Evolutionary conservation across 2,888 invertebrate genomes (phyloP).

Genomic region (Salpingus planirostris): DNA sequence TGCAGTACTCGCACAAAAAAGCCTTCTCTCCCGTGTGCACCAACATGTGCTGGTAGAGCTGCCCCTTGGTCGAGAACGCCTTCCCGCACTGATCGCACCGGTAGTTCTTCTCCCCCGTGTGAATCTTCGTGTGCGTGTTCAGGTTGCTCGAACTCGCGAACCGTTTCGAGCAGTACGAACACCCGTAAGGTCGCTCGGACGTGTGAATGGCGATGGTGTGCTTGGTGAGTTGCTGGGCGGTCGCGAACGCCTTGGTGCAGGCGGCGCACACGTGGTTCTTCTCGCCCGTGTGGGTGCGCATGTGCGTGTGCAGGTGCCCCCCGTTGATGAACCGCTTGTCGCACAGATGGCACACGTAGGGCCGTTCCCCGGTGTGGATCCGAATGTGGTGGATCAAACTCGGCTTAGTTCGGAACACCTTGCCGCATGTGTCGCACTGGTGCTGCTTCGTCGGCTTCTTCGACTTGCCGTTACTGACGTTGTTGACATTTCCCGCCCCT

Average conservation of each 20-base stretch:
- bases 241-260: slow-evolving; percentile 40
- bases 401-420: slow-evolving; percentile 38
- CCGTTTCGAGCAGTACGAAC: slow-evolving; percentile 38
- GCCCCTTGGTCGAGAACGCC: slow-evolving; percentile 41
- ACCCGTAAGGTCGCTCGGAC: slow-evolving; percentile 39
- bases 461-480: slow-evolving; percentile 4
- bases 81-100: slow-evolving; percentile 41
- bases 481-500: no score
- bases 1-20: slow-evolving; percentile 39
- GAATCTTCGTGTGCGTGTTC: slow-evolving; percentile 39
- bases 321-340: slow-evolving; percentile 41
- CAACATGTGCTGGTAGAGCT: slow-evolving; percentile 39
- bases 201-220: slow-evolving; percentile 41
- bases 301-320: slow-evolving; percentile 41
- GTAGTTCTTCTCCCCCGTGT: slow-evolving; percentile 42
- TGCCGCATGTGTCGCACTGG: slow-evolving; percentile 40
- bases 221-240: slow-evolving; percentile 40
- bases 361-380: slow-evolving; percentile 41
- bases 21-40: slow-evolving; percentile 41
- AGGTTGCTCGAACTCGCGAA: slow-evolving; percentile 41
- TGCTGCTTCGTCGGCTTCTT: slow-evolving; percentile 31
- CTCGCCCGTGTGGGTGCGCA: slow-evolving; percentile 42
- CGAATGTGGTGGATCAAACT: slow-evolving; percentile 40
- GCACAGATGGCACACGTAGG: slow-evolving; percentile 40
- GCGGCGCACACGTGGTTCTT: slow-evolving; percentile 41